These are phyloP conservation scores for Periphyllus acericola DNA, from an alignment of 2,888 invertebrate species.

Conservation along the genomic window DNA sequence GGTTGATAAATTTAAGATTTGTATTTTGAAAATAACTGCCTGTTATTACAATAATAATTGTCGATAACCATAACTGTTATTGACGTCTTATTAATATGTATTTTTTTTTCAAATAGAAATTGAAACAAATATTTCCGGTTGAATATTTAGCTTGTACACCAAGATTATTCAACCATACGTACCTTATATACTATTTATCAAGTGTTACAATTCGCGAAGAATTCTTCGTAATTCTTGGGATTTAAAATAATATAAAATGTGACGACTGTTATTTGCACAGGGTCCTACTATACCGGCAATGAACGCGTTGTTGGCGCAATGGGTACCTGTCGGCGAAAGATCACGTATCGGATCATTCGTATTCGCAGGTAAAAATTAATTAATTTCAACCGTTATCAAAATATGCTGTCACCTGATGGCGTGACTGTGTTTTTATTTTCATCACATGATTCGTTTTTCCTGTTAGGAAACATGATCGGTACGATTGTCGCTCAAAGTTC, in stretches of 20 bases:
- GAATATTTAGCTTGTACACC: neutral
- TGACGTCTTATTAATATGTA: too few species aligned
- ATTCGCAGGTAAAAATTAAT: conserved; percentile 70
- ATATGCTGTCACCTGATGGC: neutral
- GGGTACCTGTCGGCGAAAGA: conserved; percentile 73
- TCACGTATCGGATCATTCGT: conserved; percentile 73
- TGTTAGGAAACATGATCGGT: conserved; percentile 69
- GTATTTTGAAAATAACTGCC: too few species aligned
- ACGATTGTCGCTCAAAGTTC: conserved; percentile 71
- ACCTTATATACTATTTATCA: neutral
- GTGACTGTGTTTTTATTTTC: neutral
- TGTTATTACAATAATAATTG: too few species aligned
- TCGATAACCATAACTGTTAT: too few species aligned
- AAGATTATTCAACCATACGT: neutral
- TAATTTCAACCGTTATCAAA: too few species aligned
- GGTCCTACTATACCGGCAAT: conserved; percentile 74
- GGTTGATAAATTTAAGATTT: too few species aligned
- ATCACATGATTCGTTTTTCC: neutral
- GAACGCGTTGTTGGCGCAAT: conserved; percentile 72
- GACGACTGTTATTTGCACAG: conserved; percentile 66
- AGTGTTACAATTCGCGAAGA: neutral
- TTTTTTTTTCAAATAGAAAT: too few species aligned
- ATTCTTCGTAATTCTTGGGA: neutral
- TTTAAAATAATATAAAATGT: neutral
- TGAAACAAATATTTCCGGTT: neutral